Evolutionary conservation across 2,113 vertebrate genomes (phyloP).

Genomic region (Papio anubis): DNA sequence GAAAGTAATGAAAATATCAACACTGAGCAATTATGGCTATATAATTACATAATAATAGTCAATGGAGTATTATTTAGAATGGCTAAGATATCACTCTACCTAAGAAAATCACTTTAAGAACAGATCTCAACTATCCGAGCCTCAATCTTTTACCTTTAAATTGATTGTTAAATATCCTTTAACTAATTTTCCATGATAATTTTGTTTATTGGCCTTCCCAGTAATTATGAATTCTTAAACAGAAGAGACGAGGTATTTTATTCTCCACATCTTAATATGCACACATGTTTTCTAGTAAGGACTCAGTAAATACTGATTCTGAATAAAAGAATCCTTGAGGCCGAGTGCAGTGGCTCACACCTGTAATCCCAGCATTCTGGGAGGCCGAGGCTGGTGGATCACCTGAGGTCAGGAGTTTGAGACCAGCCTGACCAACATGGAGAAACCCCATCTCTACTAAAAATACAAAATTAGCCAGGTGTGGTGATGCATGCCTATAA

Average conservation of each 20-base stretch:
- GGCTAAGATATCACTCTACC: background rate
- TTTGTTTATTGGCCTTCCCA: background rate
- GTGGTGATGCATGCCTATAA: too few relatives aligned
- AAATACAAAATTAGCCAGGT: too few relatives aligned
- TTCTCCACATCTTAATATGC: background rate
- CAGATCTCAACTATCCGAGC: background rate
- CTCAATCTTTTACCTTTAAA: background rate
- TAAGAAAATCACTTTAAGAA: background rate
- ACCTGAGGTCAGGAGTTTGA: too few relatives aligned
- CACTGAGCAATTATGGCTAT: background rate
- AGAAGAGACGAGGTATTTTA: background rate
- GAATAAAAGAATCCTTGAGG: background rate
- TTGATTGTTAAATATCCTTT: background rate
- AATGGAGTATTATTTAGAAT: background rate
- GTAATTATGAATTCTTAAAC: conserved; percentile 3
- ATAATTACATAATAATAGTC: background rate
- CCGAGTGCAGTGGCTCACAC: too few relatives aligned
- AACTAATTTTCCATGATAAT: background rate
- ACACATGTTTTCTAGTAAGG: background rate
- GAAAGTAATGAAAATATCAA: background rate
- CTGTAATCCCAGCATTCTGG: too few relatives aligned
- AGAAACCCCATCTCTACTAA: too few relatives aligned
- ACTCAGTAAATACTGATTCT: background rate
- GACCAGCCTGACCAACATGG: too few relatives aligned
- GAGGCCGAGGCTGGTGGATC: too few relatives aligned